Conservation (phyloP, 1,140 invertebrate genomes). For the Sminthurides bifidus region DNA sequence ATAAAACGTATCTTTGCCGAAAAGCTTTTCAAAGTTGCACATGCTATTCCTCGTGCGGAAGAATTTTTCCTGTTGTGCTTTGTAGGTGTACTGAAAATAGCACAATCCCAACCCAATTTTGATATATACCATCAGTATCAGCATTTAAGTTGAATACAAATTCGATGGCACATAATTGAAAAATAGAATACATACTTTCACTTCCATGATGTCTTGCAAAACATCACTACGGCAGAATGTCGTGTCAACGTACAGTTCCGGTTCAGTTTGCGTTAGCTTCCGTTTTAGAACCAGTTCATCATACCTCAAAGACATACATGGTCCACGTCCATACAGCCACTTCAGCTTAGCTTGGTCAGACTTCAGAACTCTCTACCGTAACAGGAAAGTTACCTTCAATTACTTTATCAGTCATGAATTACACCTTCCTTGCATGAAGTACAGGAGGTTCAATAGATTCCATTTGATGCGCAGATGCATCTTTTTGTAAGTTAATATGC, state of each 20-base stretch:
- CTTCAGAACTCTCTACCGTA: not conserved
- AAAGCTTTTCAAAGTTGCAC: not conserved
- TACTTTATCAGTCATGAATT: too few species aligned
- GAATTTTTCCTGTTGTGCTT: not conserved
- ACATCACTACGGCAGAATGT: conserved; percentile 22
- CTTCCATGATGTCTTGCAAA: conserved; percentile 23
- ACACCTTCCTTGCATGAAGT: too few species aligned
- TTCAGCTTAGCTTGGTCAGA: not conserved
- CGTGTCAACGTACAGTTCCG: conserved; percentile 21
- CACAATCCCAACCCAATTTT: not conserved
- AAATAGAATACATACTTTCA: conserved; percentile 18
- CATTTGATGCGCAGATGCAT: not conserved
- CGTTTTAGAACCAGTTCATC: conserved; percentile 17
- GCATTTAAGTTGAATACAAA: not conserved
- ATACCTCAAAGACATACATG: conserved; percentile 11
- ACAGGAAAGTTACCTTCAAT: too few species aligned
- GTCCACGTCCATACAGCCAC: not conserved
- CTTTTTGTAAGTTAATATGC: not conserved
- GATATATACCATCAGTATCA: not conserved
- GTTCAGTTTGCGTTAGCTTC: conserved; percentile 7
- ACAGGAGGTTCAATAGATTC: not conserved
- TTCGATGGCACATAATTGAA: not conserved
- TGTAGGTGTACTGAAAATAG: not conserved
- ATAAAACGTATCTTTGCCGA: not conserved
- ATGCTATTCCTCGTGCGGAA: not conserved